Evolutionary conservation across 2,888 invertebrate genomes (phyloP).

Genomic region (Trissolcus japonicus): DNA sequence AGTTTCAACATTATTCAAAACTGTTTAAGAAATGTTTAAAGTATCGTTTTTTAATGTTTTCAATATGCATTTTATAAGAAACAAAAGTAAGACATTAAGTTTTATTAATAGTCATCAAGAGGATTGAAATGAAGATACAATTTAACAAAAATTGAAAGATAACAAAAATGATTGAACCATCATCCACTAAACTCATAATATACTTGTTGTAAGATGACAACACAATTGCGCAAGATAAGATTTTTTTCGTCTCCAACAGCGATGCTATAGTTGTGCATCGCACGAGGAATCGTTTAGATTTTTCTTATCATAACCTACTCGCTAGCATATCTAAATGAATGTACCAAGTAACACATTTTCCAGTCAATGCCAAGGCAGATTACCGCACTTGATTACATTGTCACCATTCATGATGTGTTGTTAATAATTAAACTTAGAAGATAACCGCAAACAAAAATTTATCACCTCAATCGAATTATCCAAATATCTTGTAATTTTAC

Average conservation of each 20-base stretch:
- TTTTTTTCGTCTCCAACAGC: constrained; percentile 41
- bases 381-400: constrained; percentile 44
- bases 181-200: constrained; percentile 38
- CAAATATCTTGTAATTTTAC: background rate
- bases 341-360: constrained; percentile 47
- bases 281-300: constrained; percentile 48
- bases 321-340: constrained; percentile 53
- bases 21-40: no score
- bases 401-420: constrained; percentile 16
- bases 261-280: constrained; percentile 44
- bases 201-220: constrained; percentile 40
- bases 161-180: constrained; percentile 13
- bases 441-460: background rate
- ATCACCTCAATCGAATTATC: background rate
- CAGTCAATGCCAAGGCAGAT: constrained; percentile 60
- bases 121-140: background rate
- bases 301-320: constrained; percentile 54
- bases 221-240: constrained; percentile 48
- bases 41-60: no score
- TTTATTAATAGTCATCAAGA: background rate
- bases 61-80: no score
- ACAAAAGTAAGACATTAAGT: background rate
- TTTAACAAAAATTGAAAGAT: background rate
- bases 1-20: no score
- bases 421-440: constrained; percentile 27